Evolutionary conservation across 1,140 invertebrate genomes (phyloP).

Genomic region (Sinonovacula constricta): DNA sequence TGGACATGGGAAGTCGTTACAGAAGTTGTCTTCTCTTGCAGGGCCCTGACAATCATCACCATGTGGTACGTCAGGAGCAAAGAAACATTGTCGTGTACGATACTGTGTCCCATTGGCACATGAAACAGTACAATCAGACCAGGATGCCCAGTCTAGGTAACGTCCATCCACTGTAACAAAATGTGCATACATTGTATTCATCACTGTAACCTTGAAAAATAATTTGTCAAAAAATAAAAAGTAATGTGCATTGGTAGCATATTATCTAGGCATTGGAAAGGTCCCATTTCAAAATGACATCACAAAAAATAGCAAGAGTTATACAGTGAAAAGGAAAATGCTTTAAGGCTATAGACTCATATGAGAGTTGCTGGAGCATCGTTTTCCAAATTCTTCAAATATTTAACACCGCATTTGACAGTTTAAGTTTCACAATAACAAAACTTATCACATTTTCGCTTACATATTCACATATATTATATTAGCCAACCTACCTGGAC

Average conservation of each 20-base stretch:
- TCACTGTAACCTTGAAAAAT: not conserved
- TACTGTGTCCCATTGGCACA: conserved; percentile 65
- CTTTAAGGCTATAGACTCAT: too few relatives aligned
- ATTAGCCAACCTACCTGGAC: conserved; percentile 47
- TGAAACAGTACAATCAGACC: conserved; percentile 51
- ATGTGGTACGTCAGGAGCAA: conserved; percentile 57
- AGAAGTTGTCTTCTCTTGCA: conserved; percentile 39
- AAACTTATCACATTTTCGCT: too few relatives aligned
- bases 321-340: too few relatives aligned
- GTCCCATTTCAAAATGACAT: not conserved
- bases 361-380: too few relatives aligned
- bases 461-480: too few relatives aligned
- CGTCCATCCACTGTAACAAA: conserved; percentile 59
- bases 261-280: not conserved
- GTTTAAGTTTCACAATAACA: too few relatives aligned
- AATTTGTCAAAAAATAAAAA: not conserved
- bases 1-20: conserved; percentile 61
- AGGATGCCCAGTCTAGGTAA: conserved; percentile 54
- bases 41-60: conserved; percentile 61
- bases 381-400: too few relatives aligned
- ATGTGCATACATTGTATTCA: too few relatives aligned
- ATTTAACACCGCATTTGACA: too few relatives aligned
- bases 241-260: not conserved
- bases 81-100: conserved; percentile 59
- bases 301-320: not conserved